Evolutionary conservation across 2,888 invertebrate species (phyloP).

Genomic region (Sepioteuthis lessoniana): DNA sequence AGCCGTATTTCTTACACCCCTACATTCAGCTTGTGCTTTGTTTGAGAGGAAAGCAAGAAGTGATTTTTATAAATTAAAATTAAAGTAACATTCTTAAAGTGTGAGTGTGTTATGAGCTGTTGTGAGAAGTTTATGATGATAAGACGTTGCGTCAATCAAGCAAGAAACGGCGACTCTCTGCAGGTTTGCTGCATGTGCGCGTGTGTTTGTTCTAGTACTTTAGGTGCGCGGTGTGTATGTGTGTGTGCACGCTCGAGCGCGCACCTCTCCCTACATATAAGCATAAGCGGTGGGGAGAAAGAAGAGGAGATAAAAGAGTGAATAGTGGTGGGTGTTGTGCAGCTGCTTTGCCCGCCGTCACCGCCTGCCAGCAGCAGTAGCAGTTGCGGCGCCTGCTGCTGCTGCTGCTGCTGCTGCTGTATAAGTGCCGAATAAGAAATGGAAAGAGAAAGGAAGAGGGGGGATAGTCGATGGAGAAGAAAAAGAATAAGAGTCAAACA

Average conservation of each 20-base stretch:
- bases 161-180: background rate
- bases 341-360: constrained; percentile 42
- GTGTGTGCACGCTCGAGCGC: background rate
- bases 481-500: background rate
- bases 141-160: constrained; percentile 9
- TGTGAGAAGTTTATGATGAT: background rate
- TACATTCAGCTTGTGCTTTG: background rate
- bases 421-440: constrained; percentile 33
- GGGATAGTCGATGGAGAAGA: constrained; percentile 19
- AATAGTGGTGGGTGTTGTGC: constrained; percentile 35
- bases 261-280: background rate
- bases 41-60: background rate
- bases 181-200: background rate
- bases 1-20: background rate
- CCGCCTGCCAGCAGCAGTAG: constrained; percentile 45
- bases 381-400: background rate
- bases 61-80: constrained; percentile 4
- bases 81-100: constrained; percentile 16
- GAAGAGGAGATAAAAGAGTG: background rate
- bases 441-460: constrained; percentile 33
- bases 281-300: background rate
- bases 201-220: constrained; percentile 21
- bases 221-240: background rate
- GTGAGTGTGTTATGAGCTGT: background rate
- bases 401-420: background rate